Base-by-base conservation (phyloP, 2,888 invertebrate species). In the Sarcophaga variegata region DNA sequence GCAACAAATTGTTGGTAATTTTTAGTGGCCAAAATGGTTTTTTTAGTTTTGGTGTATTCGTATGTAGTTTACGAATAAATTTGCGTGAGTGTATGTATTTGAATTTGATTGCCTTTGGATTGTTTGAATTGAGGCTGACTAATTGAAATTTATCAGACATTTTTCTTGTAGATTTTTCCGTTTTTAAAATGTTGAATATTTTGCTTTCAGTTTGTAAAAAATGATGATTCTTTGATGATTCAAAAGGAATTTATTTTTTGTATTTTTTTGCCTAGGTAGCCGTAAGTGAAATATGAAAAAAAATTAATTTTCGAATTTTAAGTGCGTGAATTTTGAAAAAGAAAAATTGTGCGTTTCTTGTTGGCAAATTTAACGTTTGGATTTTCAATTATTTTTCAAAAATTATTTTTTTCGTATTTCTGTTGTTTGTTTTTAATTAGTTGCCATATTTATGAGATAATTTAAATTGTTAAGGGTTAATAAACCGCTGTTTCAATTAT, bases 71-170 rank as follows among this genome's bases (percentile, higher is more conserved):
- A 37, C 37, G 8, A 10, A 37, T 37, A 37, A 37, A 37, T 75
- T 63, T 60, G 20, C 47, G 8, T 60, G 60, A 64, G 49, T 83
- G 47, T 25, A 25, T 64, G 20, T 63, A 37, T 37, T 37, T 37
- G 37, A 6, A 64, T 63, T 80, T 79, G 72, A 74, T 74, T 63
- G 74, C 27, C 70, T 27, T 37, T 37, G 37, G 64, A 67, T 81
- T 60, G 45, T 76, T 81, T 84, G 79, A 82, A 87, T 87, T 84
- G 84, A 60, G 27, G n/a, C 87, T 84, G 87, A 87, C 87, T 87
- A 87, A 87, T 84, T 71, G 71, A 76, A 27, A 66, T 87, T 71
- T 85, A 22, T 81, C 76, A 54, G 37, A 37, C 27, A 45, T 74
- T 74, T 14, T 71, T 71, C 20, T 59, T 71, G n/a, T 59, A 64